These are phyloP conservation scores for Synergus gifuensis DNA, from an alignment of 2,888 invertebrate genomes.

Conservation along the genomic window DNA sequence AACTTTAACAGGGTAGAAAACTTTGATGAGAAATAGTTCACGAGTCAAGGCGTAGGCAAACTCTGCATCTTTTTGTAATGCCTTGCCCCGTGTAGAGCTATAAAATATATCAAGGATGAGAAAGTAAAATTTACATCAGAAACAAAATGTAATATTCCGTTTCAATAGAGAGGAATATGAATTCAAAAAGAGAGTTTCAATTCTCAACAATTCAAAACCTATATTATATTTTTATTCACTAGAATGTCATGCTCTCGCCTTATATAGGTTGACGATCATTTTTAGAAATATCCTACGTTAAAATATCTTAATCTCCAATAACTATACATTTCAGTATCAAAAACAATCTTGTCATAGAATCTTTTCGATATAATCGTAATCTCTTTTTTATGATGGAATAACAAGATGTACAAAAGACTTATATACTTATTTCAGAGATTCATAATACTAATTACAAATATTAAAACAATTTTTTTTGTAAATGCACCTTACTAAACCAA, in stretches of 20 bases:
- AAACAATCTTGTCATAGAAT: too few relatives aligned
- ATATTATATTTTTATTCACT: background rate
- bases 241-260: too few relatives aligned
- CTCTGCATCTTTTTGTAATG: background rate
- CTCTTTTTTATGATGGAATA: too few relatives aligned
- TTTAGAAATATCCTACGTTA: too few relatives aligned
- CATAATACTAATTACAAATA: background rate
- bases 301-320: too few relatives aligned
- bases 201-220: background rate
- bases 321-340: too few relatives aligned
- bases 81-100: background rate
- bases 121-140: slow-evolving; percentile 15
- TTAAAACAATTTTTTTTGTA: background rate
- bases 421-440: background rate
- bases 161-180: background rate
- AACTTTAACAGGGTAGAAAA: slow-evolving; percentile 52
- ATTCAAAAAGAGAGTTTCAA: background rate
- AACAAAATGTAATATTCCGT: background rate
- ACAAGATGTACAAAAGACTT: background rate
- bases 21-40: slow-evolving; percentile 46
- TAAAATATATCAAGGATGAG: slow-evolving; percentile 4
- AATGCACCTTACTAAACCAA: background rate
- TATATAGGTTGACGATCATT: too few relatives aligned
- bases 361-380: too few relatives aligned
- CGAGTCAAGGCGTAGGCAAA: slow-evolving; percentile 33